Conservation (phyloP, 2,797 vertebrate species). For the Enteromius treurensis region DNA sequence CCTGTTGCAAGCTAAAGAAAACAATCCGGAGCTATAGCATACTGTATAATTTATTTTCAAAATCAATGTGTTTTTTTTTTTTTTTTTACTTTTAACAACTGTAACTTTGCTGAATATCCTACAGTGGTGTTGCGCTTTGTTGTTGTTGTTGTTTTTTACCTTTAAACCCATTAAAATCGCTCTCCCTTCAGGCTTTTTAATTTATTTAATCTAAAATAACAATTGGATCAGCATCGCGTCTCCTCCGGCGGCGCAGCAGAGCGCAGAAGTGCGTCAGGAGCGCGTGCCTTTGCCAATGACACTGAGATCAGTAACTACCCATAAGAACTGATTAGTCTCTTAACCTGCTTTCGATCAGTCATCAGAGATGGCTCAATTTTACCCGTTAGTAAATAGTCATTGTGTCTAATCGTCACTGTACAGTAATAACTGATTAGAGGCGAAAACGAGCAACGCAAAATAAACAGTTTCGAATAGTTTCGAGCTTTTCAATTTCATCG, state of each 20-base stretch:
- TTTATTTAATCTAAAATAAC: conserved; percentile 52
- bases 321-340: background rate
- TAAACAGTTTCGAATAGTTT: background rate
- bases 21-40: background rate
- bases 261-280: conserved; percentile 38
- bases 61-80: background rate
- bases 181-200: background rate
- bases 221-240: conserved; percentile 49
- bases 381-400: background rate
- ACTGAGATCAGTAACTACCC: background rate
- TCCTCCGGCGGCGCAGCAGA: conserved; percentile 37
- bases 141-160: too few species aligned
- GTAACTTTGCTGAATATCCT: background rate
- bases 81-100: background rate
- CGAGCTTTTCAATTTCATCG: background rate
- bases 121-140: background rate
- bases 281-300: conserved; percentile 26
- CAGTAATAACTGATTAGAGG: background rate
- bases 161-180: background rate
- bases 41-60: background rate
- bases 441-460: background rate
- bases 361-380: background rate
- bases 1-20: background rate
- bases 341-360: background rate
- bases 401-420: background rate